Percentiles rank a stretch among this genome's conserved stretches.
phyloP scores from a whole-genome alignment of 2,888 invertebrate species.

The Mactromeris polynyma region DNA sequence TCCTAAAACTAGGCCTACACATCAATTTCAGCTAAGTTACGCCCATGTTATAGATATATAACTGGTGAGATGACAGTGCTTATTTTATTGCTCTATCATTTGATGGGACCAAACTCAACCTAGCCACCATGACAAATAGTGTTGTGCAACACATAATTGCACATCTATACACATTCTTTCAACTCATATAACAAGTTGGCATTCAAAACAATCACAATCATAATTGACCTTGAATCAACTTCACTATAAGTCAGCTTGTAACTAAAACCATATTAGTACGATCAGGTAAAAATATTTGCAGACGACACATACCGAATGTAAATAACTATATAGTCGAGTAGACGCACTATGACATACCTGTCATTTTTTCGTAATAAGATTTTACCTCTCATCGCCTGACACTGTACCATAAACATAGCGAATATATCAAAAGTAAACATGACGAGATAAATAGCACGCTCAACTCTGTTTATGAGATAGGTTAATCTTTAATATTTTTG shows the following conservation, averaged over 20 bases:
- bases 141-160: background rate
- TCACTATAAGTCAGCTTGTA: background rate
- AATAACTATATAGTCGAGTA: conserved; percentile 12
- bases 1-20: no score
- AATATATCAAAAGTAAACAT: conserved; percentile 9
- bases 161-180: background rate
- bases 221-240: conserved; percentile 9
- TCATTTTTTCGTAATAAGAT: conserved; percentile 30
- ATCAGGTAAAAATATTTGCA: conserved; percentile 16
- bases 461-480: background rate
- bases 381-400: conserved; percentile 29
- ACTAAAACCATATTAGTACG: background rate
- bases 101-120: no score
- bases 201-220: no score
- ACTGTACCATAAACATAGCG: conserved; percentile 6
- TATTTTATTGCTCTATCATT: no score
- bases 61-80: no score
- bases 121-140: no score
- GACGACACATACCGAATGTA: background rate
- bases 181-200: background rate
- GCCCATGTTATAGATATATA: no score
- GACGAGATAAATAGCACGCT: conserved; percentile 1
- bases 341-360: conserved; percentile 28
- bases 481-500: background rate
- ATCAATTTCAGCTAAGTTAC: no score